Evolutionary conservation across 1,140 invertebrate species (phyloP), one percentile per base, ranked within the genome.

Genomic region (Saccostrea cuccullata): DNA sequence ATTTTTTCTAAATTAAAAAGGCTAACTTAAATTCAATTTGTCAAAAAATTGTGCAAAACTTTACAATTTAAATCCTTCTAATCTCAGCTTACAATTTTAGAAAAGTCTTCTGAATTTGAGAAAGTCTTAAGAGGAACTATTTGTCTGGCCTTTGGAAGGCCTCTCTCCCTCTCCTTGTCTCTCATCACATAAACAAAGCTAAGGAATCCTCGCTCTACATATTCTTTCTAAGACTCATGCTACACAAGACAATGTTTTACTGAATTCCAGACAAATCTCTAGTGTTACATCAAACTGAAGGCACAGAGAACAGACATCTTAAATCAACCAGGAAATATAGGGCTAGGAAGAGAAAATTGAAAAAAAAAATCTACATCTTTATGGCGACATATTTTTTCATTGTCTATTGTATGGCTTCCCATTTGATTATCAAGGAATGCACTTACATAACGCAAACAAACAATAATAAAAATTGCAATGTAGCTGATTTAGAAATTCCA

Each of bases 181-280:
- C 70, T 36, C 70, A 77, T 36, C 23, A 15, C 30, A 77, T 36
- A 77, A 77, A 77, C 70, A 36, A 30, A 77, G 26, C 26, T 26
- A 2, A 77, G 70, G 70, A 77, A 77, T 77, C 70, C 26, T 12
- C 26, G 26, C 26, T 3, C 70, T 36, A 77, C 58, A 77, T 15
- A 77, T 77, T 77, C 70, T 30, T 77, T 77, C 26, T 5, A 77
- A 77, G 30, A 36, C 26, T 73, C 70, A 12, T 77, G 26, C 26
- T 36, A 77, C 70, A 77, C 11, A 36, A 73, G 26, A 77, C 23
- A 77, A 4, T 77, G 70, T 77, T 77, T 77, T 77, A 77, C 70
- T 77, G 70, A 77, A 77, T 77, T 77, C 70, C 70, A 30, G 60
- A 67, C 26, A 77, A 26, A 30, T 77, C 26, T 77, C 70, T 77